phyloP scores from a whole-genome alignment of 2,888 invertebrate genomes.

The Asteroscopus sphinx region DNA sequence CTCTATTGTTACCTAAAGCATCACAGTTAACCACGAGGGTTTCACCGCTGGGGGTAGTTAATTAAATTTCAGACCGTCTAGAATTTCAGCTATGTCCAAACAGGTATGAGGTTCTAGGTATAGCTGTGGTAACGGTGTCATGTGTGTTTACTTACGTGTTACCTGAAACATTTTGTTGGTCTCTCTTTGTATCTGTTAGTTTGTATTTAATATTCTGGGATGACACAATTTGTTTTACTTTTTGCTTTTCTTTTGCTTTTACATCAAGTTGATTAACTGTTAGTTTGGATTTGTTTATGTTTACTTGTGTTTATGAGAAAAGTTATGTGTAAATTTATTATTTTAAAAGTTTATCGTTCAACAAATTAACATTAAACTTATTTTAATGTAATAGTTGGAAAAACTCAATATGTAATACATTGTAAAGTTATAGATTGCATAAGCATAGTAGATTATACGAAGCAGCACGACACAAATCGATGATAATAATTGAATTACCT shows the following conservation, averaged over 20 bases:
- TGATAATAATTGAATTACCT: conserved; percentile 26
- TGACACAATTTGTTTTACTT: too few species aligned
- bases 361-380: too few species aligned
- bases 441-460: too few species aligned
- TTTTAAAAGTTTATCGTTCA: too few species aligned
- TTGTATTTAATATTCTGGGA: not conserved
- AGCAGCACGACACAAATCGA: not conserved
- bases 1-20: conserved; percentile 66
- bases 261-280: not conserved
- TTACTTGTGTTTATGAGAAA: too few species aligned
- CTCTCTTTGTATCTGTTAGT: conserved; percentile 1
- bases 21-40: conserved; percentile 65
- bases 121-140: conserved; percentile 14
- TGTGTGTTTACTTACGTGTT: conserved; percentile 23
- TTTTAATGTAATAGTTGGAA: too few species aligned
- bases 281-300: too few species aligned
- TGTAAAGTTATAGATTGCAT: too few species aligned
- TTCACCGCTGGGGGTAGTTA: conserved; percentile 71
- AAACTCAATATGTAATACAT: too few species aligned
- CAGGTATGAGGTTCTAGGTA: conserved; percentile 39
- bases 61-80: conserved; percentile 84
- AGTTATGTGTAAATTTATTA: too few species aligned
- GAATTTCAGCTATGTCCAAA: conserved; percentile 73
- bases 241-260: not conserved
- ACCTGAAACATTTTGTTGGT: conserved; percentile 2